Base-by-base conservation (phyloP, 2,888 invertebrate species). In the Tortricodes alternella region DNA sequence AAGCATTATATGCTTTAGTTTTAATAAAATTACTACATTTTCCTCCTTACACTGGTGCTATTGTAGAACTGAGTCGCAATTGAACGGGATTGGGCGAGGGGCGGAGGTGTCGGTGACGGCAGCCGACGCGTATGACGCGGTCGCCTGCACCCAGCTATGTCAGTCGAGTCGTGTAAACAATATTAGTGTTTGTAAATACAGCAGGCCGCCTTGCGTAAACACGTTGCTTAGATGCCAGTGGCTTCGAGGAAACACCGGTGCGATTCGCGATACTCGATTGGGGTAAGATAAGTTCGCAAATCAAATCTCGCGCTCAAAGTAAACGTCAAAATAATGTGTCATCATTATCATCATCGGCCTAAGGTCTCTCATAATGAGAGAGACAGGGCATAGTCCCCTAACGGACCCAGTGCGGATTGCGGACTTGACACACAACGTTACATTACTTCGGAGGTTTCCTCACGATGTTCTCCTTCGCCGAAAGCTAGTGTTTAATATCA, bases 121-220 rank as follows among this genome's bases (percentile, higher is more conserved):
- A 66, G 71, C 73, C 73, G 71, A 61, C 61, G 62, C 65, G 63
- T 57, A 68, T 72, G 76, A 75, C 78, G 77, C 65, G 48, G 37
- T 41, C 76, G 78, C 72, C 62, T 76, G 79, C 79, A 75, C 65
- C 50, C 60, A 67, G 67, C 77, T 73, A 76, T 80, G 78, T 79
- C 78, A 80, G 77, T 58, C 59, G 21, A 61, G 67, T 62, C 74
- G 72, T 74, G 84, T 85, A 84, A 83, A 88, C 84, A 85, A 81
- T 80, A 58, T 78, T 76, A 78, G 73, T 89, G 87, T 89, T 89
- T 85, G 86, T 86, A 89, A 89, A 88, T 87, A 89, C 64, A 70
- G 71, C 64, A 68, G 67, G 67, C 73, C 70, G 72, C 70, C 64
- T 63, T 73, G 78, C 80, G 85, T 87, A 89, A 88, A 88, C 84